Evolutionary conservation across 2,888 invertebrate species (phyloP).

Genomic region (Acheta domesticus): DNA sequence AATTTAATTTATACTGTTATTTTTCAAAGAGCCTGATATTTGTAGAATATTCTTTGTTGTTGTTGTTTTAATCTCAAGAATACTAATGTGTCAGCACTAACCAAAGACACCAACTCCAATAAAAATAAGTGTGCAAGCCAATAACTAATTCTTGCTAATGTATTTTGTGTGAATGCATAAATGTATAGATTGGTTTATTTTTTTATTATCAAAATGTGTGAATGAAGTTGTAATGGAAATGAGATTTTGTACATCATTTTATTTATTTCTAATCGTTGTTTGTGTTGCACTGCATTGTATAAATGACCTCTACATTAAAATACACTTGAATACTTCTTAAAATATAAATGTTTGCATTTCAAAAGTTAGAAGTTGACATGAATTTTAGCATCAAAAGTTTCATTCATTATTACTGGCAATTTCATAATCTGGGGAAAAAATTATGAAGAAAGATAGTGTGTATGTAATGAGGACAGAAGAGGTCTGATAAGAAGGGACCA

Average conservation of each 20-base stretch:
- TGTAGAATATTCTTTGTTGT: not conserved
- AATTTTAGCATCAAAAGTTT: not conserved
- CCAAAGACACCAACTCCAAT: conserved; percentile 6
- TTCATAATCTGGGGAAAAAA: not conserved
- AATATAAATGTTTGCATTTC: not conserved
- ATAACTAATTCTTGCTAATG: not conserved
- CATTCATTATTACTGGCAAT: not conserved
- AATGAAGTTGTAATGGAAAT: not conserved
- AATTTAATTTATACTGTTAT: not conserved
- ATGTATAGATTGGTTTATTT: conserved; percentile 7
- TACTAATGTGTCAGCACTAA: not conserved
- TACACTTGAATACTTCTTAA: not conserved
- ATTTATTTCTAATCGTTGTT: not conserved
- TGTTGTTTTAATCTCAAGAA: too few species aligned
- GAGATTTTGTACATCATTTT: not conserved
- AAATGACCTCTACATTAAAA: not conserved
- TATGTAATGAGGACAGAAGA: not conserved
- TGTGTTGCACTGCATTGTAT: not conserved
- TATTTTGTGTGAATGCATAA: not conserved
- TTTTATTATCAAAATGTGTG: conserved; percentile 1
- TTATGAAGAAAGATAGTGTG: not conserved
- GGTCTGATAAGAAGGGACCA: conserved; percentile 18
- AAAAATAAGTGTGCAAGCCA: not conserved
- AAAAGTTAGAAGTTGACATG: not conserved
- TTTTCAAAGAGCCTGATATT: not conserved